phyloP scores from a whole-genome alignment of 2,888 invertebrate species.

The Clanis bilineata region DNA sequence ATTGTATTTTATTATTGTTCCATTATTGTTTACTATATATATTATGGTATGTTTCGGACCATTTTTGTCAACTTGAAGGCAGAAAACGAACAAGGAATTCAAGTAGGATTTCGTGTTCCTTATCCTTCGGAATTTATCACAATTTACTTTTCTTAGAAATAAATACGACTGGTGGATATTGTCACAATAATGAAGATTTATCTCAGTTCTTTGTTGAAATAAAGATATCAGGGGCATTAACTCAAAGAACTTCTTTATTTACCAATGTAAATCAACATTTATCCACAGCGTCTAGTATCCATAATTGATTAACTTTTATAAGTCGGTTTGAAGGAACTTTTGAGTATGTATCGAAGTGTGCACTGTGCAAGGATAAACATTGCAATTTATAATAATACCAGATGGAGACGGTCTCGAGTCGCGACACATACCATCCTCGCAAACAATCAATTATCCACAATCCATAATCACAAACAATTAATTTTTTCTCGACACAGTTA shows the following conservation, averaged over 20 bases:
- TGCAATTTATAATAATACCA: slow-evolving; percentile 47
- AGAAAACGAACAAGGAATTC: not conserved
- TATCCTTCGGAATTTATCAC: not conserved
- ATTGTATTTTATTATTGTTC: slow-evolving; percentile 12
- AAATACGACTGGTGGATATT: not conserved
- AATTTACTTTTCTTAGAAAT: slow-evolving; percentile 1
- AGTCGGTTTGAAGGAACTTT: not conserved
- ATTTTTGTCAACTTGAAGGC: not conserved
- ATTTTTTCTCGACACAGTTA: slow-evolving; percentile 67
- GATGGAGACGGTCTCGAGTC: slow-evolving; percentile 37
- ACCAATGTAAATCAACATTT: not conserved
- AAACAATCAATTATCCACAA: slow-evolving; percentile 71
- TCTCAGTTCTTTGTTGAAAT: not conserved
- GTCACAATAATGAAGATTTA: not conserved
- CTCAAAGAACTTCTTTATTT: not conserved
- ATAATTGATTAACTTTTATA: not conserved
- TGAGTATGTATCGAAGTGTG: not conserved
- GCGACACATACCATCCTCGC: slow-evolving; percentile 47
- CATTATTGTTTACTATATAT: slow-evolving; percentile 9
- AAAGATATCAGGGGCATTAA: not conserved
- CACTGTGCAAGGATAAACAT: slow-evolving; percentile 21
- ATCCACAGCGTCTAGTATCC: not conserved
- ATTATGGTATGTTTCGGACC: not conserved
- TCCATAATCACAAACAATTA: slow-evolving; percentile 76
- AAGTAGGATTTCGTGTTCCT: not conserved